A percentile compares a stretch with the other conserved stretches of the same genome.
Evolutionary conservation across 2,797 vertebrate genomes (phyloP).

Genomic region (Labeo calbasu): DNA sequence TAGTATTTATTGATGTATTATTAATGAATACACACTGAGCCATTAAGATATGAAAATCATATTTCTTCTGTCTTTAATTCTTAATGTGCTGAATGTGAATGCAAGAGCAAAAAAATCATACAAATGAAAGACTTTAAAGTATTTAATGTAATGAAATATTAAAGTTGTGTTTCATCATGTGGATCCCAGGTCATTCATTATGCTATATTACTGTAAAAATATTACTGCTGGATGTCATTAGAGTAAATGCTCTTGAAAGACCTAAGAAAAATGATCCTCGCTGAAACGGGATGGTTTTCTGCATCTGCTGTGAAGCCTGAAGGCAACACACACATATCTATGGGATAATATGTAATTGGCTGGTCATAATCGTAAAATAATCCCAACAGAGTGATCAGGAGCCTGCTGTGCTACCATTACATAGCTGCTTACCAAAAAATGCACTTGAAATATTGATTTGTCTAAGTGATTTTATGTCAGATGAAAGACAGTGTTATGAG

Average conservation of each 20-base stretch:
- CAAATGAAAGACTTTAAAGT: background rate
- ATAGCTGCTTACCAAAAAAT: background rate
- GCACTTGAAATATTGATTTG: background rate
- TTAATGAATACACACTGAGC: constrained; percentile 27
- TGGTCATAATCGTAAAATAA: background rate
- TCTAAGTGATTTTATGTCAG: background rate
- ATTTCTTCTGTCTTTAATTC: constrained; percentile 35
- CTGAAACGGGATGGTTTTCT: constrained; percentile 13
- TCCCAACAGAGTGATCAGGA: background rate
- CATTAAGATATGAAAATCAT: constrained; percentile 30
- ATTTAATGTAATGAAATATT: constrained; percentile 63
- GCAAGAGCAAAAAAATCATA: background rate
- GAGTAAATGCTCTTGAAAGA: constrained; percentile 55
- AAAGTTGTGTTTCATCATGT: constrained; percentile 50
- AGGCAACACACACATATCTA: background rate
- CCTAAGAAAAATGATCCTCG: constrained; percentile 52
- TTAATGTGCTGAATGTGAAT: constrained; percentile 2
- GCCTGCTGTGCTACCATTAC: background rate
- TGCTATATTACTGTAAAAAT: constrained; percentile 55
- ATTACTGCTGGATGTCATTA: constrained; percentile 54
- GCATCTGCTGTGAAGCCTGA: constrained; percentile 17
- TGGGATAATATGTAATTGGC: background rate
- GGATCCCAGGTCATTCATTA: constrained; percentile 58
- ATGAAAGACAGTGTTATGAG: background rate
- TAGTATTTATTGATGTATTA: constrained; percentile 29